Conservation (phyloP, 2,797 vertebrate species). For the Acanthopagrus latus region DNA sequence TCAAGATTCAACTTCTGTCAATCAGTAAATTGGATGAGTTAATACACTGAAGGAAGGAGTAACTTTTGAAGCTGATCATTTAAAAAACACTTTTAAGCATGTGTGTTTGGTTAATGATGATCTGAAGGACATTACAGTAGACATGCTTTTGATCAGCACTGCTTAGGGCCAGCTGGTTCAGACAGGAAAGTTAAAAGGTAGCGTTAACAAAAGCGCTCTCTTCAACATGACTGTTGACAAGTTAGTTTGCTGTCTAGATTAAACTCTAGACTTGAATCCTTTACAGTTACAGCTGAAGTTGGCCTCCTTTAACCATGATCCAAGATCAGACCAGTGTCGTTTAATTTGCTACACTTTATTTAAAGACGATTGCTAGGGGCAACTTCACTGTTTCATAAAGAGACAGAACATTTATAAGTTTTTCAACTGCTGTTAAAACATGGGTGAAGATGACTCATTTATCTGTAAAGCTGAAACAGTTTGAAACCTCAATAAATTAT, state of each 20-base stretch:
- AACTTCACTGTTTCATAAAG: constrained; percentile 74
- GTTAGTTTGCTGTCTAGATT: constrained; percentile 66
- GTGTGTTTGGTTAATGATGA: constrained; percentile 72
- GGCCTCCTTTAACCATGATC: constrained; percentile 74
- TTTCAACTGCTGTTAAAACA: constrained; percentile 37
- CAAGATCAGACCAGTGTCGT: constrained; percentile 64
- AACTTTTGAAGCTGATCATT: constrained; percentile 74
- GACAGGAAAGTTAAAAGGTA: constrained; percentile 66
- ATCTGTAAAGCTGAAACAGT: constrained; percentile 19
- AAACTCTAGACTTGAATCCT: constrained; percentile 50
- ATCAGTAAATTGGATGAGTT: constrained; percentile 79
- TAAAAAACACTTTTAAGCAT: constrained; percentile 72
- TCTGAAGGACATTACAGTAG: constrained; percentile 67
- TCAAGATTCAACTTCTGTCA: constrained; percentile 92
- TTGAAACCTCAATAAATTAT: constrained; percentile 16
- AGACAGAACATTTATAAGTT: constrained; percentile 22
- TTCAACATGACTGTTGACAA: constrained; percentile 59
- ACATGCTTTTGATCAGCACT: constrained; percentile 81
- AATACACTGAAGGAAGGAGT: constrained; percentile 69
- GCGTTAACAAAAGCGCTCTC: constrained; percentile 70
- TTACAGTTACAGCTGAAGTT: constrained; percentile 37
- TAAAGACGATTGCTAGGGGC: constrained; percentile 58
- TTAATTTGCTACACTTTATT: constrained; percentile 24
- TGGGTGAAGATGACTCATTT: constrained; percentile 22
- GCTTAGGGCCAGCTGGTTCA: constrained; percentile 75